Evolutionary conservation across 2,888 invertebrate species (phyloP).

Genomic region (Drosophila silvestris): DNA sequence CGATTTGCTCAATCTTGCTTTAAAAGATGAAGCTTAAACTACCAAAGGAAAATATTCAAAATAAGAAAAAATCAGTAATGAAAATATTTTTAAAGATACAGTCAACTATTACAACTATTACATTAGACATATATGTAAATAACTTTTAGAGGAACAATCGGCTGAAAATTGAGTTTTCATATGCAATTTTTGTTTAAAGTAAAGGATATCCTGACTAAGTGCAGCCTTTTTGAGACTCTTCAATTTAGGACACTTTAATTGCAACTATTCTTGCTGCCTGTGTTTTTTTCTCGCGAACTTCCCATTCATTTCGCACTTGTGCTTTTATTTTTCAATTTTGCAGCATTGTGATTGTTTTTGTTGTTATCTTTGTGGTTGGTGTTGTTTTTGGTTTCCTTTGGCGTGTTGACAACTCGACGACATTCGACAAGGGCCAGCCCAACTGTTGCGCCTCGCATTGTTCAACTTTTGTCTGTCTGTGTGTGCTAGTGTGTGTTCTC

Average conservation of each 20-base stretch:
- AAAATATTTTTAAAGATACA: background rate
- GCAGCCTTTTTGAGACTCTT: constrained; percentile 1
- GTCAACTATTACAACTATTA: background rate
- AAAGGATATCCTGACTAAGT: background rate
- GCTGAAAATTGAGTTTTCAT: background rate
- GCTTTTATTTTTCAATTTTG: constrained; percentile 61
- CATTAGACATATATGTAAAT: background rate
- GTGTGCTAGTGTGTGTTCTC: constrained; percentile 18
- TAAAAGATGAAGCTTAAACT: background rate
- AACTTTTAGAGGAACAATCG: background rate
- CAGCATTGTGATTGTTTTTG: constrained; percentile 32
- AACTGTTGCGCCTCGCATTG: constrained; percentile 74
- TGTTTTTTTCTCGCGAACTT: constrained; percentile 24
- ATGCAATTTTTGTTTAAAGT: background rate
- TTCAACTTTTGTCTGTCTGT: constrained; percentile 30
- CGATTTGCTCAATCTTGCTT: background rate
- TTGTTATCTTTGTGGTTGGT: background rate
- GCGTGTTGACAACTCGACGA: constrained; percentile 49
- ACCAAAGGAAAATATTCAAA: background rate
- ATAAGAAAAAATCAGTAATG: background rate
- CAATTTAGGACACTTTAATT: background rate
- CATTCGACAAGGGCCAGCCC: constrained; percentile 49
- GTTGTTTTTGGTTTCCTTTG: constrained; percentile 19
- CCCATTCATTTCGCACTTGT: constrained; percentile 43
- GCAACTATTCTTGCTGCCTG: background rate